Percentiles rank a stretch among this genome's conserved stretches.
Evolutionary conservation across 2,797 vertebrate genomes (phyloP).

Genomic region (Hipposideros larvatus): DNA sequence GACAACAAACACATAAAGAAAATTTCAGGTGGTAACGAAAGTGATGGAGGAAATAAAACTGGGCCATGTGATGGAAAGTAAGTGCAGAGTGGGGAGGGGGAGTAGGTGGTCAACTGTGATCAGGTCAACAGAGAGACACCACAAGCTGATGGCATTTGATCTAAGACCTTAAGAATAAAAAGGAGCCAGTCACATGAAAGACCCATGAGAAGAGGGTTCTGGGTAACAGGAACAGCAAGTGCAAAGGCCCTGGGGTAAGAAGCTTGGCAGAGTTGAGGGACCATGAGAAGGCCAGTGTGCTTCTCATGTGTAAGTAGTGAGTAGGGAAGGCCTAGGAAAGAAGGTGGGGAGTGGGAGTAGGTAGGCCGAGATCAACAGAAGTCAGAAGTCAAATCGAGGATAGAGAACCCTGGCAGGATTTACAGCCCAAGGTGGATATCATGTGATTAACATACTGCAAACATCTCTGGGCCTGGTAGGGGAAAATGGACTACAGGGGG

Average conservation of each 20-base stretch:
- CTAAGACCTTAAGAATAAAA: neutral
- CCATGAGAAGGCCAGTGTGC: neutral
- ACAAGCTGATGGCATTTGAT: neutral
- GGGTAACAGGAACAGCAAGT: neutral
- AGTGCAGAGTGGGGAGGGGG: neutral
- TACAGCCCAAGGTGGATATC: neutral
- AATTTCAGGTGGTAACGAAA: neutral
- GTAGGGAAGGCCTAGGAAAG: neutral
- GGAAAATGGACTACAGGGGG: neutral
- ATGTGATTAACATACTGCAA: neutral
- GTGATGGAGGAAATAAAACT: neutral
- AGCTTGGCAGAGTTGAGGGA: neutral
- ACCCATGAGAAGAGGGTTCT: neutral
- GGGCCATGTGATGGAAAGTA: neutral
- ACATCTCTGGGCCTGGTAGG: neutral
- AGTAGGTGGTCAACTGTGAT: neutral
- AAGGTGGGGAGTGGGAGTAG: neutral
- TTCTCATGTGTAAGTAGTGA: no score
- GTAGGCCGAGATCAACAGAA: neutral
- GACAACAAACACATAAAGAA: neutral
- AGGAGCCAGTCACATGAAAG: neutral
- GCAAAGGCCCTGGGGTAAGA: slow-evolving; percentile 9
- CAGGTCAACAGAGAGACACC: neutral
- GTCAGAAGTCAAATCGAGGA: neutral
- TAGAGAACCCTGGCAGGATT: neutral